Conservation (phyloP, 2,888 invertebrate genomes). For the Formica aserva region DNA sequence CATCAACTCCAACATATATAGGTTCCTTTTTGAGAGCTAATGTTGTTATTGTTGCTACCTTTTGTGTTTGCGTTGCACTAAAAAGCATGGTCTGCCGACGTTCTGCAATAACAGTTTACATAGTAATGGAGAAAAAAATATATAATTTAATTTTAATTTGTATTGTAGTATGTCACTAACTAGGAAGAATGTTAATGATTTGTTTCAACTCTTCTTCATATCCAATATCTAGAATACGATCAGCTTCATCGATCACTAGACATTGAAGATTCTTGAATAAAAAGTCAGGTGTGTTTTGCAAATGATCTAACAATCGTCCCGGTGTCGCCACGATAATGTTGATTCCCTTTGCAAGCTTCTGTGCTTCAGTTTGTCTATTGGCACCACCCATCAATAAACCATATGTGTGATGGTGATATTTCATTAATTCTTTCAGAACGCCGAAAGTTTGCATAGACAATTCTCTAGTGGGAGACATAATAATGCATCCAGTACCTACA, state of each 20-base stretch:
- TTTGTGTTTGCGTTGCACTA: constrained; percentile 97
- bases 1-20: constrained; percentile 97
- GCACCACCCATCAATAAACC: constrained; percentile 98
- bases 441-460: constrained; percentile 99
- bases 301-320: constrained; percentile 97
- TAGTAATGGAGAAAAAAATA: not conserved
- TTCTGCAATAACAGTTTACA: constrained; percentile 87
- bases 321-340: constrained; percentile 98
- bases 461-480: constrained; percentile 98
- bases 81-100: constrained; percentile 98
- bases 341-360: constrained; percentile 96
- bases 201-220: constrained; percentile 99
- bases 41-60: constrained; percentile 95
- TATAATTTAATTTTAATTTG: not conserved
- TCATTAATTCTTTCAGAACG: constrained; percentile 97
- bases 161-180: constrained; percentile 88
- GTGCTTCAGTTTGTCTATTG: constrained; percentile 95
- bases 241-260: constrained; percentile 98
- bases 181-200: constrained; percentile 96
- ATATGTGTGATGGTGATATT: constrained; percentile 96
- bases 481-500: constrained; percentile 95
- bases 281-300: constrained; percentile 97
- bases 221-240: constrained; percentile 98
- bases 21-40: constrained; percentile 97
- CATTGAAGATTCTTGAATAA: constrained; percentile 97